phyloP scores from a whole-genome alignment of 2,113 vertebrate species.

The Dinomys branickii region DNA sequence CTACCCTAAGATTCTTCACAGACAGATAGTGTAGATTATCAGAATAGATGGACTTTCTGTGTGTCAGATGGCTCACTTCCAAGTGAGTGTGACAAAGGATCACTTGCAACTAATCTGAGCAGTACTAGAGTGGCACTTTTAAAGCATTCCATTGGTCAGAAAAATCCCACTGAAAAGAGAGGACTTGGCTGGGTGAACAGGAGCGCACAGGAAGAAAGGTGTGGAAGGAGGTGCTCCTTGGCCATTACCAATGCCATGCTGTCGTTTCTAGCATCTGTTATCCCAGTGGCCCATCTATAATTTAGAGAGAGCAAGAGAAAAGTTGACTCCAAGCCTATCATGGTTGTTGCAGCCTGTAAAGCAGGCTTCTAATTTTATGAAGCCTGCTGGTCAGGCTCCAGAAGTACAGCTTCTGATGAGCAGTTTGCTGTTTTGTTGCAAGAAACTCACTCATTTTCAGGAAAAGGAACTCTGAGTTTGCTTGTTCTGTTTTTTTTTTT shows the following conservation, averaged over 20 bases:
- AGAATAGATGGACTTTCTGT: background rate
- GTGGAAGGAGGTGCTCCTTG: background rate
- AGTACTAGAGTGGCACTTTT: background rate
- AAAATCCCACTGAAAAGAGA: background rate
- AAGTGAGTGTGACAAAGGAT: background rate
- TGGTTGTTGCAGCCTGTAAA: fast-evolving
- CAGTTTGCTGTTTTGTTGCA: background rate
- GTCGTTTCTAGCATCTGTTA: too few species aligned
- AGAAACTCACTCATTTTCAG: background rate
- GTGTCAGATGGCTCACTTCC: background rate
- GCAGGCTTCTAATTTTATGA: background rate
- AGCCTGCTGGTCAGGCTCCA: background rate
- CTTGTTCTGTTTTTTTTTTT: background rate
- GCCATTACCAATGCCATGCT: too few species aligned
- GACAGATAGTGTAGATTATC: background rate
- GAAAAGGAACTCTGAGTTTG: background rate
- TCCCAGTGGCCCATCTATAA: too few species aligned
- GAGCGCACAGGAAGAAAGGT: background rate
- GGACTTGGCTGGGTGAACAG: background rate
- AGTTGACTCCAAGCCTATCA: background rate
- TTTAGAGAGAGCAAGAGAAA: background rate
- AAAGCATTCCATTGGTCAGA: background rate
- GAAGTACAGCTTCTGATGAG: too few species aligned
- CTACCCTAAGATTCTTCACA: background rate
- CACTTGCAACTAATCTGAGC: background rate